Evolutionary conservation across 2,888 invertebrate genomes (phyloP).

Genomic region (Eupithecia vulgata): DNA sequence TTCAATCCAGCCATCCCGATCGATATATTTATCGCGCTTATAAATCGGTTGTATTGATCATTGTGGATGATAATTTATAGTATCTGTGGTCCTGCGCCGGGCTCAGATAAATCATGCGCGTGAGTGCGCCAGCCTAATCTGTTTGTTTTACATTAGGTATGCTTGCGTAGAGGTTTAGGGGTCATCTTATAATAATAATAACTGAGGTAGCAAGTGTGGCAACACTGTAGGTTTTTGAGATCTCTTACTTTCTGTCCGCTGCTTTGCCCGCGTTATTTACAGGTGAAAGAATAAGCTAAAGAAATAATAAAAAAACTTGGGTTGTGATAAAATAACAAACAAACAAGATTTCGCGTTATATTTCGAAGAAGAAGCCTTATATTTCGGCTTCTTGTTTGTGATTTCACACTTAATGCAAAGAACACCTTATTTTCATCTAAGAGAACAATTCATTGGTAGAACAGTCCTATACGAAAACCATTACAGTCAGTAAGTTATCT

Average conservation of each 20-base stretch:
- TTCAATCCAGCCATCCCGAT: slow-evolving; percentile 64
- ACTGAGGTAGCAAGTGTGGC: not conserved
- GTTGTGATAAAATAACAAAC: no score
- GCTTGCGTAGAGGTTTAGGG: not conserved
- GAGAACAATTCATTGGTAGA: no score
- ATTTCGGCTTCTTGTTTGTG: no score
- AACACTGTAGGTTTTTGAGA: not conserved
- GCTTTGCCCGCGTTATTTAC: not conserved
- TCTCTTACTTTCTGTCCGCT: not conserved
- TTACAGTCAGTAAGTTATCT: no score
- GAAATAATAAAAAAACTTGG: no score
- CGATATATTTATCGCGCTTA: slow-evolving; percentile 75
- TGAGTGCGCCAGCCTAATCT: slow-evolving; percentile 42
- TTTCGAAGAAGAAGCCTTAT: no score
- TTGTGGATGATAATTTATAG: slow-evolving; percentile 80
- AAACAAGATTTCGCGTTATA: no score
- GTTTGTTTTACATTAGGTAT: slow-evolving; percentile 44
- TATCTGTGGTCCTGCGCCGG: slow-evolving; percentile 56
- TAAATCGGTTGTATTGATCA: slow-evolving; percentile 78
- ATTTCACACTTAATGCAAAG: no score
- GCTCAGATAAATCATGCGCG: slow-evolving; percentile 55
- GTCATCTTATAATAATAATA: not conserved
- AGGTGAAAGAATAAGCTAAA: not conserved
- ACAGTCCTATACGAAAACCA: no score
- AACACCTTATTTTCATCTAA: no score